Evolutionary conservation across 2,797 vertebrate species (phyloP).

Genomic region (Rhabdomys pumilio): DNA sequence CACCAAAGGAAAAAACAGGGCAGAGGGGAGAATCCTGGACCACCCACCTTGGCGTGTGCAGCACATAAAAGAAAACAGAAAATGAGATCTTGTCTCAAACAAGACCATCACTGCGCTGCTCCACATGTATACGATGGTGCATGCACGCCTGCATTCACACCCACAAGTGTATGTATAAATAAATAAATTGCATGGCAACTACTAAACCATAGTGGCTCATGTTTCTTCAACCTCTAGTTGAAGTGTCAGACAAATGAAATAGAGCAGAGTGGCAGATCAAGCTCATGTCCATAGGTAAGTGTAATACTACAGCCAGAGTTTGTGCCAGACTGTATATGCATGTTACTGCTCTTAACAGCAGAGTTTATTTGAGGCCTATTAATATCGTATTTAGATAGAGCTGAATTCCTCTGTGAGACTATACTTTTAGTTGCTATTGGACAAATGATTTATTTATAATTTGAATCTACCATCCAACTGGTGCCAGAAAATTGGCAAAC

Average conservation of each 20-base stretch:
- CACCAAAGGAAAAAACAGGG: background rate
- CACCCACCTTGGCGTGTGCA: background rate
- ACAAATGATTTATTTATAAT: conserved; percentile 34
- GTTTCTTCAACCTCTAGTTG: background rate
- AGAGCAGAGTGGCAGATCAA: background rate
- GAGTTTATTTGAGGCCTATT: conserved; percentile 26
- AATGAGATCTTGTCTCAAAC: background rate
- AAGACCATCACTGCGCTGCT: background rate
- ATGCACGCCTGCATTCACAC: background rate
- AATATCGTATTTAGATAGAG: background rate
- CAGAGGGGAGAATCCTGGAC: background rate
- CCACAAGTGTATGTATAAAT: background rate
- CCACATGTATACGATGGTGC: no score
- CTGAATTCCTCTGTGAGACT: background rate
- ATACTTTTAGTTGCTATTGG: background rate
- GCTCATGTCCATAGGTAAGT: background rate
- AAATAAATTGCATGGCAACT: background rate
- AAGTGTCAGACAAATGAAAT: conserved; percentile 33
- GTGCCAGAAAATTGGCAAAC: conserved; percentile 19
- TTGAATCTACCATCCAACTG: background rate
- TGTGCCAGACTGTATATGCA: background rate
- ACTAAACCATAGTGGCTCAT: background rate
- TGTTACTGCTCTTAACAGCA: background rate
- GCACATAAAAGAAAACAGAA: background rate
- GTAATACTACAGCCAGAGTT: background rate